Percentiles rank a stretch among this genome's conserved stretches.
These are phyloP conservation scores for Acanthosepion pharaonis DNA, from an alignment of 2,888 invertebrate genomes.

Conservation along the genomic window DNA sequence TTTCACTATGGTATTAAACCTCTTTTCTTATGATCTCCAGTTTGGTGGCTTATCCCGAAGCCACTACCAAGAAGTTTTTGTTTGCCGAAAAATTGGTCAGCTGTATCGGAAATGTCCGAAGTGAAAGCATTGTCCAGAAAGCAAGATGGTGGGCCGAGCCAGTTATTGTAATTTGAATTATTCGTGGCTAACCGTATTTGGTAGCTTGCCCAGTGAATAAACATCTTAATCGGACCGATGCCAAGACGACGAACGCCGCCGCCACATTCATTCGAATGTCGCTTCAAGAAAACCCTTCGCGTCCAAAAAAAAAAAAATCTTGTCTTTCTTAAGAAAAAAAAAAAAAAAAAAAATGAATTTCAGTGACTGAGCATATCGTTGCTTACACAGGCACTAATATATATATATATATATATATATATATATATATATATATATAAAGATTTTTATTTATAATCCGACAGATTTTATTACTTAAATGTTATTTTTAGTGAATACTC, in stretches of 20 bases:
- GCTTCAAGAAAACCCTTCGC: not conserved
- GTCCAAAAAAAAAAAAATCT: not conserved
- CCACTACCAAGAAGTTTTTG: not conserved
- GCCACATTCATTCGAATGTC: not conserved
- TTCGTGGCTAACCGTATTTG: not conserved
- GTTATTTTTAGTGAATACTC: too few species aligned
- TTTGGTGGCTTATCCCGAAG: not conserved
- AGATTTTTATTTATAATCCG: too few species aligned
- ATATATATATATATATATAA: too few species aligned
- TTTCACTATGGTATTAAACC: not conserved
- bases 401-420: too few species aligned
- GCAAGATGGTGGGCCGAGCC: not conserved
- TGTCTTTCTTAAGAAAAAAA: not conserved
- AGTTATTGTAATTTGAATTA: constrained; percentile 6
- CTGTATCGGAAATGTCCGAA: not conserved
- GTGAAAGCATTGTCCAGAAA: not conserved
- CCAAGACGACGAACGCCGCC: not conserved
- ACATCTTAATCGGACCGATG: not conserved
- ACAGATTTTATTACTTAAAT: too few species aligned
- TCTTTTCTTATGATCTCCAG: not conserved
- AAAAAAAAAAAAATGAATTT: too few species aligned
- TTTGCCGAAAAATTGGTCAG: constrained; percentile 16
- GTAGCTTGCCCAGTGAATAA: not conserved
- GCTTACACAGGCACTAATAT: too few species aligned
- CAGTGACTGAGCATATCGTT: not conserved